Evolutionary conservation across 2,113 vertebrate species (phyloP).

Genomic region (Malurus alboscapulatus): DNA sequence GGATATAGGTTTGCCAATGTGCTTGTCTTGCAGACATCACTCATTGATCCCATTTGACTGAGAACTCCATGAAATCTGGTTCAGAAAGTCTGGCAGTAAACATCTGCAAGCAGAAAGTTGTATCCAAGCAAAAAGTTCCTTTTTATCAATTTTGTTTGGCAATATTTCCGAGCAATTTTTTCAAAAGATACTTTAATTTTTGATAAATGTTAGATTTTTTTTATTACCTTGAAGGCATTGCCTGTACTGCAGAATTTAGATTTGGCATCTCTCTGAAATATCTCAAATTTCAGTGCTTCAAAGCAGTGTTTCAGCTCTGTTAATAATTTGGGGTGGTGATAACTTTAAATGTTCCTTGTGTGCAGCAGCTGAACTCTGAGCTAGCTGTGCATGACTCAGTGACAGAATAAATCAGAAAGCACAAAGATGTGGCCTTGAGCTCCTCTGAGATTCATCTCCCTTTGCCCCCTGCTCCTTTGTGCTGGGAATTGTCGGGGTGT

Average conservation of each 20-base stretch:
- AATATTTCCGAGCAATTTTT: background rate
- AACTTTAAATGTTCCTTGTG: conserved; percentile 20
- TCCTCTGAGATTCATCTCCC: conserved; percentile 15
- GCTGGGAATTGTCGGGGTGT: background rate
- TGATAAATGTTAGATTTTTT: background rate
- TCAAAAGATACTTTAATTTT: background rate
- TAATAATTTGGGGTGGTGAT: background rate
- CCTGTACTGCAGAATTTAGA: background rate
- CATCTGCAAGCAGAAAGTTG: background rate
- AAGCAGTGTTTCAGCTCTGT: background rate
- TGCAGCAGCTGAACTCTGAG: conserved; percentile 27
- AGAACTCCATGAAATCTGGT: background rate
- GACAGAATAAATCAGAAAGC: background rate
- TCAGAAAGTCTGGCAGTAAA: background rate
- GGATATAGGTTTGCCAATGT: background rate
- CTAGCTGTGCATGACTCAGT: conserved; percentile 28
- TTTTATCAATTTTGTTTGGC: background rate
- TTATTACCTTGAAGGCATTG: background rate
- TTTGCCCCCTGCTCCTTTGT: background rate
- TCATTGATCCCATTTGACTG: background rate
- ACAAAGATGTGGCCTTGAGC: background rate
- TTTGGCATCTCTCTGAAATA: background rate
- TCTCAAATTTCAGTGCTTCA: background rate
- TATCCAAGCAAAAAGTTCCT: background rate
- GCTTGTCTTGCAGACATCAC: background rate